Base-by-base conservation (phyloP, 1,140 invertebrate species). In the Polyergus mexicanus region DNA sequence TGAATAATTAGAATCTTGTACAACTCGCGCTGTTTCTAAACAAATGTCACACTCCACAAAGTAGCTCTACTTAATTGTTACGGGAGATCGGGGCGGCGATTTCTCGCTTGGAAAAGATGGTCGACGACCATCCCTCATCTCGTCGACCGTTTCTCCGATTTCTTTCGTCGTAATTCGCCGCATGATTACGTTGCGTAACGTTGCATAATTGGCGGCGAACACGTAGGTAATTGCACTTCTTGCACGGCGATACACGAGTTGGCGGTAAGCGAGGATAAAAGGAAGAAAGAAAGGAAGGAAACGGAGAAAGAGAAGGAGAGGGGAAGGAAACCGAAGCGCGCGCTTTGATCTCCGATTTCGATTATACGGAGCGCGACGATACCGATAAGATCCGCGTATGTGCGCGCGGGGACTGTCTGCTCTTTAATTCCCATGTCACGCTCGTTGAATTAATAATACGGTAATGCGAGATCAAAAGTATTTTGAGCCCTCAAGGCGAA, bases 1-100 rank as follows among this genome's bases (percentile, higher is more conserved):
- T 91, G 91, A 94, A 93, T 93, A 94, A 94, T 94, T 94, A 92
- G 86, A 91, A 90, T 84, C 77, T 71, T 71, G 84, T 85, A 88
- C 68, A 69, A 75, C 54, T 76, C 58, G 76, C 89, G 60, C 74
- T 41, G 62, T 65, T 74, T 68, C 74, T 86, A 78, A 89, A 89
- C 86, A 80, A 54, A 77, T 51, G 69, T 41, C 87, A 22, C 35
- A 7, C 44, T 19, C 38, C 35, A 44, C 68, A 19, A 56, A 56
- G 35, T 68, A 54, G 44, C 56, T 25, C 54, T 25, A 47, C 22
- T 51, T 74, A 87, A 85, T 89, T 87, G 72, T 28, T 58, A 80
- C 38, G 54, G 65, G 41, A 2, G 44, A 11, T 5, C 3, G 7
- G 22, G 22, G 41, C 47, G 22, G 41, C 47, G 0, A 60, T 41